A percentile compares a stretch with the other conserved stretches of the same genome.
phyloP scores from a whole-genome alignment of 2,797 vertebrate species.

The Anolis apletophallus region DNA sequence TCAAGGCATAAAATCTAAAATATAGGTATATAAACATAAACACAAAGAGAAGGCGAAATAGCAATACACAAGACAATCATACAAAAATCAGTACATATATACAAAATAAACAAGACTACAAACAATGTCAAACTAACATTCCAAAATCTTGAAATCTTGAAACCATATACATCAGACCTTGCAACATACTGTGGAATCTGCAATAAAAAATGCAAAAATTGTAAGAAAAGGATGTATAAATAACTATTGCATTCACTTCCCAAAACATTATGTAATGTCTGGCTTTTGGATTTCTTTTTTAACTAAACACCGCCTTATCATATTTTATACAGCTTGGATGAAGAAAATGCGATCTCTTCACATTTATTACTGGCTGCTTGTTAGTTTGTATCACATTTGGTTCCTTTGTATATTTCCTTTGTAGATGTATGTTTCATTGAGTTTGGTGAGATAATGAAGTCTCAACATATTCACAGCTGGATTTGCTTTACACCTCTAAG shows the following conservation, averaged over 20 bases:
- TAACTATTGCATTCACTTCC: not conserved
- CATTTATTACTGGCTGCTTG: not conserved
- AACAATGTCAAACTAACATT: too few relatives aligned
- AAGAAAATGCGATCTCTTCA: not conserved
- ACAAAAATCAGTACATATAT: too few relatives aligned
- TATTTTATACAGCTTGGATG: not conserved
- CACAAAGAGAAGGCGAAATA: too few relatives aligned
- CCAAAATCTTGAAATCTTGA: not conserved
- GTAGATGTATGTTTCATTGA: not conserved
- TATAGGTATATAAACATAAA: too few relatives aligned
- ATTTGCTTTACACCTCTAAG: not conserved
- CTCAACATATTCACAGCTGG: slow-evolving; percentile 11
- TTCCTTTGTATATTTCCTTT: not conserved
- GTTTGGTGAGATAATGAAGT: not conserved
- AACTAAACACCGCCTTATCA: not conserved
- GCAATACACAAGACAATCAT: too few relatives aligned
- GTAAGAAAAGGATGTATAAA: not conserved
- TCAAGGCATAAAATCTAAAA: too few relatives aligned
- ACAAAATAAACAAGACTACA: too few relatives aligned
- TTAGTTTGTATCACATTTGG: not conserved
- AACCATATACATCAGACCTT: not conserved
- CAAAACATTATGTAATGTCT: not conserved
- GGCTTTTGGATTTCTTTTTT: not conserved
- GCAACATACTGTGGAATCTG: not conserved
- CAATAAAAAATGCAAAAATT: not conserved